These are phyloP conservation scores for Bombus sibiricus DNA, from an alignment of 1,140 invertebrate genomes.

Conservation along the genomic window DNA sequence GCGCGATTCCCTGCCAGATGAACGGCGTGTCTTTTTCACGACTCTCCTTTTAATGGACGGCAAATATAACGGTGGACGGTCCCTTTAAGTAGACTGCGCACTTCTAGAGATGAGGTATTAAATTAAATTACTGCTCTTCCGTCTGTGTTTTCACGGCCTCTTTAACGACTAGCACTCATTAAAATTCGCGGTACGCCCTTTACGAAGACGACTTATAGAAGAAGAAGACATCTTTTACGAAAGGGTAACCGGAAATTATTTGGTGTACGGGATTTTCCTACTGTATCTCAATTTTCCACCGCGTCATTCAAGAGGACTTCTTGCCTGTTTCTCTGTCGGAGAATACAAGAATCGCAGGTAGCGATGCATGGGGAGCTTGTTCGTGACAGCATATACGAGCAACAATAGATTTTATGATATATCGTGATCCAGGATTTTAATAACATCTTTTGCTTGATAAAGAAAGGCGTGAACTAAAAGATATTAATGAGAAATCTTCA, in stretches of 20 bases:
- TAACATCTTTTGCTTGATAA: not conserved
- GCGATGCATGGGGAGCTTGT: not conserved
- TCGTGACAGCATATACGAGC: not conserved
- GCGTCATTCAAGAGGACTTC: too few species aligned
- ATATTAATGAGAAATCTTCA: not conserved
- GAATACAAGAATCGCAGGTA: not conserved
- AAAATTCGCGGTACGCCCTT: constrained; percentile 2
- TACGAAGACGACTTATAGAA: not conserved
- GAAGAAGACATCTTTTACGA: too few species aligned
- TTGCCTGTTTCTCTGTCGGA: too few species aligned
- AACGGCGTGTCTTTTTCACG: not conserved
- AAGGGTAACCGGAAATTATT: not conserved
- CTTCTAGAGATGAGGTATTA: not conserved
- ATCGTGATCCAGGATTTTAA: not conserved
- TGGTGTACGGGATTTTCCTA: not conserved
- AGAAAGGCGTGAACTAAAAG: not conserved
- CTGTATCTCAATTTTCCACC: not conserved
- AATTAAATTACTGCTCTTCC: constrained; percentile 31
- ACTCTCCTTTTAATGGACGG: not conserved
- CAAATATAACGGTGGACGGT: not conserved
- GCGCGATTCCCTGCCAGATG: not conserved
- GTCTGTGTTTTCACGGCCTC: constrained; percentile 5
- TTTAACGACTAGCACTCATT: constrained; percentile 24
- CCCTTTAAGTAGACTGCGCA: not conserved
- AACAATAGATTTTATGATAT: not conserved